These are phyloP conservation scores for Silurus aristotelis DNA, from an alignment of 2,797 vertebrate species.

Conservation along the genomic window DNA sequence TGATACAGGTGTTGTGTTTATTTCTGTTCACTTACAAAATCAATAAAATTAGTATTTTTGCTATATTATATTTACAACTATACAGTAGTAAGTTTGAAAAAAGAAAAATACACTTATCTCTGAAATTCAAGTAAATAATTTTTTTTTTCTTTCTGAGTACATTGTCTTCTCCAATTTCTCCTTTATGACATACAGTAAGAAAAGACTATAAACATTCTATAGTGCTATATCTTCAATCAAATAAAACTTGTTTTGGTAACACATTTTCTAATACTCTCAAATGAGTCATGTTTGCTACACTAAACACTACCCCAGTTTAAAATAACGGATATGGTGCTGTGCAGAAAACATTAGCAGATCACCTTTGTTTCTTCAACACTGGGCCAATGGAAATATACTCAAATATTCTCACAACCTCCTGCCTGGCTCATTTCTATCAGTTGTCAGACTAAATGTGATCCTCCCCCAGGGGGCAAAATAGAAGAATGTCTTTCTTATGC, in stretches of 20 bases:
- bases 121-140: neutral
- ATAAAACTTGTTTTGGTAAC: neutral
- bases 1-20: neutral
- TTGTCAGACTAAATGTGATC: neutral
- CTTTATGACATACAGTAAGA: neutral
- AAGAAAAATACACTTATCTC: neutral
- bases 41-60: neutral
- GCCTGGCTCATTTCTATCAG: constrained; percentile 16
- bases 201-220: neutral
- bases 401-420: constrained; percentile 11
- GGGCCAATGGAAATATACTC: constrained; percentile 35
- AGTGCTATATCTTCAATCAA: neutral
- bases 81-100: neutral
- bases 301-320: neutral
- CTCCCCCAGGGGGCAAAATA: neutral
- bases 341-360: neutral
- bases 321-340: neutral
- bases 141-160: neutral
- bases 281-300: neutral
- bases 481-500: neutral
- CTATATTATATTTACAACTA: neutral
- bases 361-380: neutral
- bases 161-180: neutral
- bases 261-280: constrained; percentile 5
- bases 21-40: neutral